Conservation (phyloP, 2,797 vertebrate species). For the Squalus acanthias region DNA sequence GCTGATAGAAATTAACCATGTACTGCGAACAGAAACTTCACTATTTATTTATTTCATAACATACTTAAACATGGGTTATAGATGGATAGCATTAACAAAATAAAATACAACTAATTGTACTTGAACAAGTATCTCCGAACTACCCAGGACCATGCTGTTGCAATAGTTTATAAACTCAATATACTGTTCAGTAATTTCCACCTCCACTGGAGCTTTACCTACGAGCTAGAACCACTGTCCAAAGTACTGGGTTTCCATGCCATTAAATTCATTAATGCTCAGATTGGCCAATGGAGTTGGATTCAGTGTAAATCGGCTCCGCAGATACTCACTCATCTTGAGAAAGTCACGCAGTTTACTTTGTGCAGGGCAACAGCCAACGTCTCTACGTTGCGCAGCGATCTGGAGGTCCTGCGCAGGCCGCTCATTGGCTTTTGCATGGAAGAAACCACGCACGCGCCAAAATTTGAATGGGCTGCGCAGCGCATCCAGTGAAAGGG, state of each 20-base stretch:
- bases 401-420: no score
- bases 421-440: no score
- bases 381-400: no score
- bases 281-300: neutral
- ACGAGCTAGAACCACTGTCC: neutral
- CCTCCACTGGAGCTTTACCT: neutral
- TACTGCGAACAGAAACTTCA: no score
- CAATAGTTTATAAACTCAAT: neutral
- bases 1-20: neutral
- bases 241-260: no score
- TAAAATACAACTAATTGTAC: neutral
- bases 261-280: neutral
- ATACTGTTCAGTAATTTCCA: no score
- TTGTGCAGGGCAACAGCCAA: neutral
- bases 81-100: neutral
- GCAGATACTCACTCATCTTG: neutral
- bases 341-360: neutral
- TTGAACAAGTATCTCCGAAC: neutral
- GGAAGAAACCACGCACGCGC: no score
- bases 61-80: no score
- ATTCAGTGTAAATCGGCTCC: neutral
- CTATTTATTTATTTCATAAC: no score
- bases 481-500: no score
- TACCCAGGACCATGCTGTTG: neutral
- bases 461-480: no score